Conservation (phyloP, 2,888 invertebrate species). For the Tenthredo mesomela region DNA sequence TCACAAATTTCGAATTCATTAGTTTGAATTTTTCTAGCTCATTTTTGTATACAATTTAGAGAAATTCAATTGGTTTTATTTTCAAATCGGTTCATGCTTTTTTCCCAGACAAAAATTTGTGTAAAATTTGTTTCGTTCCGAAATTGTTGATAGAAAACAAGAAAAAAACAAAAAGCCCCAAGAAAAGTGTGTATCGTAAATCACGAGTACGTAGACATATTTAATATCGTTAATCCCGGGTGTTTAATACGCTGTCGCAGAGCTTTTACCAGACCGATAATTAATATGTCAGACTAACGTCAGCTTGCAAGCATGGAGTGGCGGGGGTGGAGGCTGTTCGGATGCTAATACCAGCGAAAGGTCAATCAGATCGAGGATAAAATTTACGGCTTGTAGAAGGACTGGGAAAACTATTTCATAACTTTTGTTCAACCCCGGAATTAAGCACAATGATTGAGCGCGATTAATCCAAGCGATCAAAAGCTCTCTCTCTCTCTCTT, state of each 20-base stretch:
- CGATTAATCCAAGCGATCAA: neutral
- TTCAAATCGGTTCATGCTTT: neutral
- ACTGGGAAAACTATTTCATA: conserved; percentile 3
- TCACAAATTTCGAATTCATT: neutral
- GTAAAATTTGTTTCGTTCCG: neutral
- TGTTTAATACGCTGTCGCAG: neutral
- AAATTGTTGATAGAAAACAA: neutral
- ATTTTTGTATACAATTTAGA: too few relatives aligned
- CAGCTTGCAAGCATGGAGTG: neutral
- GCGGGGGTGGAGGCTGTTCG: neutral
- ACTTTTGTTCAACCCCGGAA: neutral
- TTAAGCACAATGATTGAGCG: neutral
- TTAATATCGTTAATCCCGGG: neutral
- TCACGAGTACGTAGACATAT: neutral
- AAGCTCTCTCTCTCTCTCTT: neutral
- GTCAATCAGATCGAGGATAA: neutral
- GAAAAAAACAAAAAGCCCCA: neutral
- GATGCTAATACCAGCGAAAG: neutral
- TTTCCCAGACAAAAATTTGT: neutral
- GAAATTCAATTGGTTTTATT: too few relatives aligned
- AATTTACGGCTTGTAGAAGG: neutral
- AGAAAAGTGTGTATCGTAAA: neutral
- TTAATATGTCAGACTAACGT: conserved; percentile 12
- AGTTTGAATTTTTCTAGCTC: neutral
- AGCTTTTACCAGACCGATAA: conserved; percentile 11